Conservation (phyloP, 2,797 vertebrate species). For the Gymnocypris eckloni region DNA sequence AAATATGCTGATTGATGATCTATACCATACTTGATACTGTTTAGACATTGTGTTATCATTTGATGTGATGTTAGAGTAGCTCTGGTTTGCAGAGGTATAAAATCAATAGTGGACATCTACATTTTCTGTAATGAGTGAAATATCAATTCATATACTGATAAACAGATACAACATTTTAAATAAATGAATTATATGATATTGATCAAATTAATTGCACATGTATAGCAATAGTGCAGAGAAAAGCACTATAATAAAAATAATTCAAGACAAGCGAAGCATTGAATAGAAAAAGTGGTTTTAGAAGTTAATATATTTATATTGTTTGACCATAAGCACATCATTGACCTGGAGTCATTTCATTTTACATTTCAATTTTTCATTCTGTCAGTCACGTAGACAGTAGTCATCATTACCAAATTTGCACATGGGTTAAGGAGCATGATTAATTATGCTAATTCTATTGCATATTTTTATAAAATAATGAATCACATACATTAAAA, state of each 20-base stretch:
- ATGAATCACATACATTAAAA: neutral
- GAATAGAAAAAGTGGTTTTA: neutral
- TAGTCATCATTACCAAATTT: neutral
- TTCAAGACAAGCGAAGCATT: neutral
- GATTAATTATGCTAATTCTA: neutral
- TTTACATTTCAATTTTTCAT: neutral
- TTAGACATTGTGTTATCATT: neutral
- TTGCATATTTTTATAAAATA: slow-evolving; percentile 10
- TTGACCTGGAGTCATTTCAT: neutral
- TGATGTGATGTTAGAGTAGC: neutral
- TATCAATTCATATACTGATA: neutral
- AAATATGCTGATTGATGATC: neutral
- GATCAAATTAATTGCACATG: neutral
- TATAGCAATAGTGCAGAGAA: neutral
- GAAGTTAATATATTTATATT: neutral
- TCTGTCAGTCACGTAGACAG: neutral
- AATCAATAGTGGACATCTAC: neutral
- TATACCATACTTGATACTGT: neutral
- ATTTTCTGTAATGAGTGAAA: neutral
- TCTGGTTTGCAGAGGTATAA: slow-evolving; percentile 2
- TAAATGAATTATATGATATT: neutral
- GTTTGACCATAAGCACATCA: neutral
- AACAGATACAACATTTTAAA: neutral
- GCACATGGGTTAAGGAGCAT: slow-evolving; percentile 1
- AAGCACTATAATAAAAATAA: too few relatives aligned